Evolutionary conservation across 2,888 invertebrate genomes (phyloP), one percentile per base, ranked within the genome.

Genomic region (Leptinotarsa peninsularis): DNA sequence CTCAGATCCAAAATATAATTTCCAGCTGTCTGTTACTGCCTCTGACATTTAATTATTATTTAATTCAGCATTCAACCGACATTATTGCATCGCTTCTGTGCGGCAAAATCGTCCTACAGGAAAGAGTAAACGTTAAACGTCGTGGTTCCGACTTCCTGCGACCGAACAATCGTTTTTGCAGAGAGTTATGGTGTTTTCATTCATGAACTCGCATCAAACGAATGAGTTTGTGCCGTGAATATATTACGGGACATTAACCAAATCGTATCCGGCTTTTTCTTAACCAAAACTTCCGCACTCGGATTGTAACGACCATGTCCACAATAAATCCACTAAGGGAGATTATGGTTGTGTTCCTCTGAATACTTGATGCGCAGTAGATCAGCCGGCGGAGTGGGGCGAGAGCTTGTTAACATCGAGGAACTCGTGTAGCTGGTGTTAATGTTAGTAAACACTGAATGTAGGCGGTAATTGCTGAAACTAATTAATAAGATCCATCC

Each of bases 251-350:
- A 56, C 58, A 71, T 74, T 74, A 74, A 71, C 70, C 60, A 58
- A 74, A 56, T 66, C 60, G 56, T 49, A 67, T 74, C 74, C 74
- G 74, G 74, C 67, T 66, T 50, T 49, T 50, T 58, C 50, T 58
- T 33, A 58, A 58, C 67, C 49, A 49, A 58, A 67, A 72, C 67
- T 50, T 69, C 63, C 70, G 56, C 14, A 56, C 49, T 56, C 27
- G 33, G 60, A 71, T 56, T 4, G 27, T 43, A 63, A 1, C 10
- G 63, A 15, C 43, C 63, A 33, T 18, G 43, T 43, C 43, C n/a
- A n/a, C 0, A 63, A 10, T 43, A 3, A 63, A 63, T 23, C 27
- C 58, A 15, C 1, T 0, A 15, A 15, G 21, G 2, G 58, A 58
- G 54, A 54, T 10, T 13, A 43, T 10, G 33, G 2, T 10, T 33